phyloP scores from a whole-genome alignment of 2,113 vertebrate species.

The Rhynchomys soricoides region DNA sequence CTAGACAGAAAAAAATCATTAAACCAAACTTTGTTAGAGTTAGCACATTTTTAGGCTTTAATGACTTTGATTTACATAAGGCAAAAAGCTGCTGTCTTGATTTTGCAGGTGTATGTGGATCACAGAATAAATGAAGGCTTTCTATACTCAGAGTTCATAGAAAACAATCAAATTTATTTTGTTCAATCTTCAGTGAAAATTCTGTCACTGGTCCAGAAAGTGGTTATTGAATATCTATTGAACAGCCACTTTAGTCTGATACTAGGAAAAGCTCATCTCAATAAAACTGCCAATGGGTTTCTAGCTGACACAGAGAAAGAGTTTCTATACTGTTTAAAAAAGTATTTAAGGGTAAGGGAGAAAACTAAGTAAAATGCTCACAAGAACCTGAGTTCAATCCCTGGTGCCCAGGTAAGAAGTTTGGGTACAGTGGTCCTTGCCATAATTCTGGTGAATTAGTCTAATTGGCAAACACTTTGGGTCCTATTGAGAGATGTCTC shows the following conservation, averaged over 20 bases:
- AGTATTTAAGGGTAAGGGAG: not conserved
- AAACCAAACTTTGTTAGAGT: slow-evolving; percentile 30
- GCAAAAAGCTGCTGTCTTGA: not conserved
- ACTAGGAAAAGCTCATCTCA: not conserved
- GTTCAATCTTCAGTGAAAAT: not conserved
- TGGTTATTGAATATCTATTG: not conserved
- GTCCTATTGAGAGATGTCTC: not conserved
- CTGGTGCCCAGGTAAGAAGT: not conserved
- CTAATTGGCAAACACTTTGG: not conserved
- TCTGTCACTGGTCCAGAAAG: not conserved
- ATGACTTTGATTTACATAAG: slow-evolving; percentile 2
- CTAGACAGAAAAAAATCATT: not conserved
- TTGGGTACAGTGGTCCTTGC: not conserved
- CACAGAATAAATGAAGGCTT: not conserved
- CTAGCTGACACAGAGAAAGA: not conserved
- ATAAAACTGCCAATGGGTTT: not conserved
- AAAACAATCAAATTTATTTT: not conserved
- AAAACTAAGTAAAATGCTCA: not conserved
- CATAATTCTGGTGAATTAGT: not conserved
- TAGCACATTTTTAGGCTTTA: slow-evolving; percentile 20
- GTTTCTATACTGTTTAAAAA: not conserved
- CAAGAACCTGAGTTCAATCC: not conserved
- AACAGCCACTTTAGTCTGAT: not conserved
- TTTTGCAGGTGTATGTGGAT: not conserved
- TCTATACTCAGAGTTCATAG: not conserved